Base-by-base conservation (phyloP, 2,113 vertebrate species). In the Pelecanus crispus region DNA sequence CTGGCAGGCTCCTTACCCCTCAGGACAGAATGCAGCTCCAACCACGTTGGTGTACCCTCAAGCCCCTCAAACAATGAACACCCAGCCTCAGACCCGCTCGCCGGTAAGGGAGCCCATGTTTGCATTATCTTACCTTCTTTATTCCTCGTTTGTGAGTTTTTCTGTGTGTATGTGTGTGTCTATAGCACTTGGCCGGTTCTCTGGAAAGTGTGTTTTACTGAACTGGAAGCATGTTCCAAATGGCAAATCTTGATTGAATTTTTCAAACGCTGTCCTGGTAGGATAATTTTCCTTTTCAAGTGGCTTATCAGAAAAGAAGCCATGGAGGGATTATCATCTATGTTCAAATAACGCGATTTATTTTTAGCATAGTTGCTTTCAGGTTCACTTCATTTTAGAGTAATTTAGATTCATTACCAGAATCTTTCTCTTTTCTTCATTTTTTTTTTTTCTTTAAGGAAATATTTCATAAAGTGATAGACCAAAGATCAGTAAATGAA, bases 1-100 rank as follows among this genome's bases (percentile, higher is more conserved):
- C 92, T 92, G 93, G 91, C 96, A 99, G 99, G 98, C 99, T 97
- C 98, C 99, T 56, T 99, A 99, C 96, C 98, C 98, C 98, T 98
- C 99, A 97, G 99, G 99, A 97, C 99, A 99, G 98, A 99, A 99
- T 98, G 98, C 99, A 97, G 99, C 98, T 95, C 98, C 99, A 80
- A 96, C 99, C 95, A 98, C 99, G 3, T 56, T 99, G 97, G 98
- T 99, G 95, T 99, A 99, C 94, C 98, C 99, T 97, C 98, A 99
- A 96, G 98, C 99, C 97, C 98, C 99, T 65, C 99, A 99, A 94
- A 98, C 98, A 98, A 99, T 99, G 99, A 99, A 98, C 98, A 98
- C 99, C 34, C 99, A 99, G 98, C 99, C 98, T 97, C 99, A 99
- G 96, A 99, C 98, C 96, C 99, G 99, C 97, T 98, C 98, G 61